phyloP scores from a whole-genome alignment of 2,113 vertebrate species.

The Proteles cristata region DNA sequence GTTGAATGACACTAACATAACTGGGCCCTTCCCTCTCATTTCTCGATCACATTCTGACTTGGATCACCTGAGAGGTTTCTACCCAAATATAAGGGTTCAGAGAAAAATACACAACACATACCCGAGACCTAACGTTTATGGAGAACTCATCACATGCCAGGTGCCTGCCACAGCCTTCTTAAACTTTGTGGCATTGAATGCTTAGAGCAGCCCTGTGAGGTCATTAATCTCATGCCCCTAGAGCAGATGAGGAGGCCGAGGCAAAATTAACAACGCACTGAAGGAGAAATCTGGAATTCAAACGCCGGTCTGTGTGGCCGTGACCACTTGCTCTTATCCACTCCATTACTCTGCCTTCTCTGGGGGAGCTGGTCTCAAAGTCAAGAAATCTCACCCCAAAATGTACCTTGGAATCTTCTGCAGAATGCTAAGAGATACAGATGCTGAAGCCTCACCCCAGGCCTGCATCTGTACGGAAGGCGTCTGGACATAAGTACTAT shows the following conservation, averaged over 20 bases:
- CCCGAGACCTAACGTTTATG: not conserved
- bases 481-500: not conserved
- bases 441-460: not conserved
- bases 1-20: conserved; percentile 36
- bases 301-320: not conserved
- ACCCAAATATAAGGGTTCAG: not conserved
- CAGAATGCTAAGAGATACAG: not conserved
- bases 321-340: not conserved
- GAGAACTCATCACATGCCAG: not conserved
- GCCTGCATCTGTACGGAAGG: not conserved
- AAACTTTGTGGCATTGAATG: fast-evolving
- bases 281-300: not conserved
- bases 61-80: conserved; percentile 4
- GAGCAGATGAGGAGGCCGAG: not conserved
- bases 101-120: not conserved
- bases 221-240: not conserved
- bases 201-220: not conserved
- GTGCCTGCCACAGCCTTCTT: not conserved
- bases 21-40: not conserved
- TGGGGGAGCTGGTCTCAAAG: not conserved
- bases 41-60: not conserved
- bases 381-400: not conserved
- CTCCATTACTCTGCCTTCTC: not conserved
- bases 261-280: not conserved
- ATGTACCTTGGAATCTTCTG: not conserved